Conservation (phyloP, 2,113 vertebrate genomes). For the Paracanthobrama guichenoti region DNA sequence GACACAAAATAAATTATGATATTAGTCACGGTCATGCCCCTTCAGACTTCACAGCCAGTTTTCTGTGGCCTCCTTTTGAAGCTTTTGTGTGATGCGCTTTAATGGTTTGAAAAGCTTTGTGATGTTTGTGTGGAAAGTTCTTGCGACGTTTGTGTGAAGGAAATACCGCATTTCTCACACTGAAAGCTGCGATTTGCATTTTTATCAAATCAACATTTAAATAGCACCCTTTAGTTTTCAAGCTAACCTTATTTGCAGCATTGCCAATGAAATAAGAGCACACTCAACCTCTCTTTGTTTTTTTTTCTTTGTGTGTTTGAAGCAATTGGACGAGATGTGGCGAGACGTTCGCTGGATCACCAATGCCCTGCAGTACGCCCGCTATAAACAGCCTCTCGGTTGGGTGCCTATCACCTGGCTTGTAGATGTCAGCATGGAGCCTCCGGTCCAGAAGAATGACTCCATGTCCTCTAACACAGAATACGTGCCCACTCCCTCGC, state of each 20-base stretch:
- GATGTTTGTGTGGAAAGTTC: slow-evolving; percentile 1
- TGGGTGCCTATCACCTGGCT: slow-evolving; percentile 82
- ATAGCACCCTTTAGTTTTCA: background rate
- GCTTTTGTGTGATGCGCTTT: slow-evolving; percentile 30
- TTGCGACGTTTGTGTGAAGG: background rate
- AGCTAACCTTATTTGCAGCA: background rate
- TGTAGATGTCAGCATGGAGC: slow-evolving; percentile 76
- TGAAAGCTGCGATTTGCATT: slow-evolving; percentile 25
- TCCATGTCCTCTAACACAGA: slow-evolving; percentile 91
- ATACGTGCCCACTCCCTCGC: slow-evolving; percentile 87
- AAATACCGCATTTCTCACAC: slow-evolving; percentile 16
- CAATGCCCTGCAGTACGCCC: slow-evolving; percentile 90
- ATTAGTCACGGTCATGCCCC: slow-evolving; percentile 24
- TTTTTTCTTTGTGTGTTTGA: slow-evolving; percentile 37
- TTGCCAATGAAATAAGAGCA: background rate
- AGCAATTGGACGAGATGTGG: slow-evolving; percentile 96
- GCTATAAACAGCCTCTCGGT: slow-evolving; percentile 87
- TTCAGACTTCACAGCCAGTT: slow-evolving; percentile 22
- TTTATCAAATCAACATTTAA: slow-evolving; percentile 3
- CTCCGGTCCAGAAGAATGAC: slow-evolving; percentile 82
- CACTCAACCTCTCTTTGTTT: background rate
- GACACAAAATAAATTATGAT: slow-evolving; percentile 26
- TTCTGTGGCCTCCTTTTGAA: slow-evolving; percentile 12
- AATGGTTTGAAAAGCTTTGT: slow-evolving; percentile 31
- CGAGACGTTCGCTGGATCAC: slow-evolving; percentile 93